A percentile compares a stretch with the other conserved stretches of the same genome.
These are phyloP conservation scores for Dufourea novaeangliae DNA, from an alignment of 1,140 invertebrate genomes.

Conservation along the genomic window DNA sequence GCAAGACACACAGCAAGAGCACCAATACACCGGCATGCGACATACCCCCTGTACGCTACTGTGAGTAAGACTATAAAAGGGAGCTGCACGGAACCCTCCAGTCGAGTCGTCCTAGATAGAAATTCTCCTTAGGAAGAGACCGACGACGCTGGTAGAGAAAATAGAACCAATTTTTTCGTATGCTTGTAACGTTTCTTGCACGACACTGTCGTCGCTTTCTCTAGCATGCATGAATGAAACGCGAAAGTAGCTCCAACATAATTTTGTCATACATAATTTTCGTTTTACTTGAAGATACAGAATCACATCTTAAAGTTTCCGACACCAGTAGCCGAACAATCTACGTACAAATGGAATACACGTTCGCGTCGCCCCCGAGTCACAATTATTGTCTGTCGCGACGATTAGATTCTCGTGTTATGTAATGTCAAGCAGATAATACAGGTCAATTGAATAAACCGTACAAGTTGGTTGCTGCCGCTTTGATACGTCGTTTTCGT, in stretches of 20 bases:
- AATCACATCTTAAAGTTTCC: no score
- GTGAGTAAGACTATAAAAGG: conserved; percentile 73
- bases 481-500: no score
- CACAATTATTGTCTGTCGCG: no score
- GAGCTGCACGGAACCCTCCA: conserved; percentile 53
- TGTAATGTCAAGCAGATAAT: no score
- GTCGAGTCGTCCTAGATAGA: conserved; percentile 40
- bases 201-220: background rate
- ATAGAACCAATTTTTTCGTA: background rate
- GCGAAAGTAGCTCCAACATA: background rate
- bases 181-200: background rate
- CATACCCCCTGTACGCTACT: conserved; percentile 74
- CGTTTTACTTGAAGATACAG: no score
- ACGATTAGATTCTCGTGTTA: no score
- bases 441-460: no score
- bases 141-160: conserved; percentile 25
- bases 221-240: background rate
- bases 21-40: conserved; percentile 77
- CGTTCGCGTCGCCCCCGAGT: no score
- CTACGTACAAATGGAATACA: no score
- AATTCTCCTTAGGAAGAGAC: conserved; percentile 18
- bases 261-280: no score
- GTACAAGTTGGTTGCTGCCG: no score
- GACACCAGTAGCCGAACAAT: no score
- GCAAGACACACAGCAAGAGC: conserved; percentile 76